Base-by-base conservation (phyloP, 1,140 invertebrate genomes). In the Ceratina australensis region DNA sequence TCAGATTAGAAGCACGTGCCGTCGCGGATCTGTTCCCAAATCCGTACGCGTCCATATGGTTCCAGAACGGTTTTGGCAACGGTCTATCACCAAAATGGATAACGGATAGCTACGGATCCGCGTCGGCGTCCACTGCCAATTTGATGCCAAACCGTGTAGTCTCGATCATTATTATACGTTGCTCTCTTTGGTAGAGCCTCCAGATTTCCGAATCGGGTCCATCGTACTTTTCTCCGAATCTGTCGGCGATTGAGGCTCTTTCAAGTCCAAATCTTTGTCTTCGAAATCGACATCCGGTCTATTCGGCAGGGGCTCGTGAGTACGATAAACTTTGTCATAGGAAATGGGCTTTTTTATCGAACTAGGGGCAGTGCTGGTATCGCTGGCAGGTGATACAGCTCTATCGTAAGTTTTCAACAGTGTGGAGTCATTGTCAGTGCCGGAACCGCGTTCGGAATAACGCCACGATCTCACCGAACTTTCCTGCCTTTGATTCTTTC, bases 261-360 rank as follows among this genome's bases (percentile, higher is more conserved):
- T 95, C 64, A 96, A 89, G 90, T 97, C 96, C 94, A 95, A 96
- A 66, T 94, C 93, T 92, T 97, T 96, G 69, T 95, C 94, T 82
- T 96, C 95, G 91, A 97, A 97, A 75, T 96, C 95, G 80, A 94
- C 93, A 78, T 95, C 92, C 24, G 96, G 96, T 86, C 94, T 94
- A 84, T 95, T 94, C 3, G 95, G 94, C 80, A 97, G 90, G 67
- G 96, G 96, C 93, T 97, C 96, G 87, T 97, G 93, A 15, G 96
- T 97, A 80, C 94, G 92, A 91, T 97, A 97, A 76, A 95, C 94
- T 87, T 94, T 95, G 87, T 97, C 96, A 89, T 97, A 97, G 83
- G 91, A 94, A 73, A 94, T 93, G 80, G 93, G 93, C 88, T 95
- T 95, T 91, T 94, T 95, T 24, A 92, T 77, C 18, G 89, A 87